phyloP scores from a whole-genome alignment of 2,797 vertebrate species.

The Alca torda region DNA sequence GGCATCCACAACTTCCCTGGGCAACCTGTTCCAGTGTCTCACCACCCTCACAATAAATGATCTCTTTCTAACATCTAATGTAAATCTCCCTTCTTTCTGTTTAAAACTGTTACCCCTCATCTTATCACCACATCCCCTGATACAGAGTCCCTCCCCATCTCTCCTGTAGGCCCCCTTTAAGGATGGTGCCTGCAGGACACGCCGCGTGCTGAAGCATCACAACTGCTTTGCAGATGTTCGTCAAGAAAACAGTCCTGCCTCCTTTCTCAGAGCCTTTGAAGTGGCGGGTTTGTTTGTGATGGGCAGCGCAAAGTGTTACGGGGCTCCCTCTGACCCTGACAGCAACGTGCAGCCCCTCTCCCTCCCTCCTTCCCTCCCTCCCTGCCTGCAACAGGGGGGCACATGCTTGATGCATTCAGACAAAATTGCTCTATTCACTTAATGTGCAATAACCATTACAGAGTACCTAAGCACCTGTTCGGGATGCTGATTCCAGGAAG shows the following conservation, averaged over 20 bases:
- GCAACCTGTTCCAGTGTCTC: background rate
- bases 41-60: background rate
- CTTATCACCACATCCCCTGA: background rate
- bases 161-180: background rate
- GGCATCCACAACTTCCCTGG: background rate
- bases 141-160: background rate
- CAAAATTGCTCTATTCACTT: background rate
- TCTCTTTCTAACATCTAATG: background rate
- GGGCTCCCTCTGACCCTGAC: background rate
- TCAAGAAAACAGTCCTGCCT: background rate
- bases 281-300: fast-evolving
- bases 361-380: too few relatives aligned
- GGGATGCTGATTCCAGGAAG: background rate
- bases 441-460: background rate
- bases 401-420: background rate
- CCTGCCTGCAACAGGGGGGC: background rate
- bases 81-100: background rate
- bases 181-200: fast-evolving
- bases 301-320: background rate
- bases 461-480: background rate
- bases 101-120: background rate
- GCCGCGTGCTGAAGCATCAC: fast-evolving
- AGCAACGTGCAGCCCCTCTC: background rate
- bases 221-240: background rate
- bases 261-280: background rate